These are phyloP conservation scores for Enteromius trimaculatus DNA, from an alignment of 2,797 vertebrate species.

Conservation along the genomic window DNA sequence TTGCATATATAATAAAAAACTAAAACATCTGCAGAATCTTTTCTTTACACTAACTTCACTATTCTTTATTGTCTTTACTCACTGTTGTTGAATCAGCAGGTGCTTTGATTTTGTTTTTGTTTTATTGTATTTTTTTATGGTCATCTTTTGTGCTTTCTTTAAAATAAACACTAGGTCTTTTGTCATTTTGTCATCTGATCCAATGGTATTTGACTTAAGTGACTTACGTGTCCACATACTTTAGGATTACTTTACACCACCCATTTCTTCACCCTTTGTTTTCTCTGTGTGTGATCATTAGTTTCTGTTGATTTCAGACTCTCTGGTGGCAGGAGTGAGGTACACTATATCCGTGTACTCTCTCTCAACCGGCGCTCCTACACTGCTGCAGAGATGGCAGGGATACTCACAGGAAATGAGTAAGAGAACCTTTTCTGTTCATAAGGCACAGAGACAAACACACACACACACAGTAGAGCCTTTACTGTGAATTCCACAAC, in stretches of 20 bases:
- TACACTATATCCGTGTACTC: slow-evolving; percentile 77
- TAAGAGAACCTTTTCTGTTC: slow-evolving; percentile 56
- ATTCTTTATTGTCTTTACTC: background rate
- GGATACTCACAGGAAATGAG: slow-evolving; percentile 76
- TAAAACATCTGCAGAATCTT: background rate
- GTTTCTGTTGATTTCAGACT: slow-evolving; percentile 60
- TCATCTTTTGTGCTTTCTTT: background rate
- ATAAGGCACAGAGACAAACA: background rate
- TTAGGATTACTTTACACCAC: background rate
- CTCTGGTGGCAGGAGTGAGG: slow-evolving; percentile 72
- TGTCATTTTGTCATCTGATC: background rate
- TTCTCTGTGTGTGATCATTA: slow-evolving; percentile 15
- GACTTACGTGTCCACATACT: background rate
- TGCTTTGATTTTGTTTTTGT: too few relatives aligned
- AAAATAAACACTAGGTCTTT: background rate
- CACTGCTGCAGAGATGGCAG: slow-evolving; percentile 70
- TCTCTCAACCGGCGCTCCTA: slow-evolving; percentile 65
- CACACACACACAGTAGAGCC: background rate
- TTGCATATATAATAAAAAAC: background rate
- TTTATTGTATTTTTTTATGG: too few relatives aligned
- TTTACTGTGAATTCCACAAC: background rate
- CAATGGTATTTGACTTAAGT: background rate
- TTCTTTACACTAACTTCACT: background rate
- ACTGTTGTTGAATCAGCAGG: background rate
- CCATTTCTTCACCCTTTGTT: slow-evolving; percentile 7